A percentile compares a stretch with the other conserved stretches of the same genome.
phyloP scores from a whole-genome alignment of 1,140 invertebrate species.

The Zelostemma sp. region DNA sequence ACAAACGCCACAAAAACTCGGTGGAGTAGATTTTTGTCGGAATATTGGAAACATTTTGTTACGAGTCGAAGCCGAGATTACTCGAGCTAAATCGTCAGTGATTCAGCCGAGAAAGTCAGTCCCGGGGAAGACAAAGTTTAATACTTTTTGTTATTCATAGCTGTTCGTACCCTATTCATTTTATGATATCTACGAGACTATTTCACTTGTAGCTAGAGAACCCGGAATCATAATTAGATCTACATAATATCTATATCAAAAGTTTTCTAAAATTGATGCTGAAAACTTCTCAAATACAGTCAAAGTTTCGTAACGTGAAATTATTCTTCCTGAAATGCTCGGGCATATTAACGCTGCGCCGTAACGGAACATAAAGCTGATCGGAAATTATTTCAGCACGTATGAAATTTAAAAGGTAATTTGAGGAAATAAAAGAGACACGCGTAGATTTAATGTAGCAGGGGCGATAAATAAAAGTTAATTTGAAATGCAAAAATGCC shows the following conservation, averaged over 20 bases:
- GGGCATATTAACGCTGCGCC: background rate
- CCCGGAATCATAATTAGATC: constrained; percentile 51
- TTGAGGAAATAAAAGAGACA: no score
- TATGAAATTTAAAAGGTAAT: background rate
- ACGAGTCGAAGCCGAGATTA: background rate
- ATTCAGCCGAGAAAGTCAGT: constrained; percentile 41
- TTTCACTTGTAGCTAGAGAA: constrained; percentile 46
- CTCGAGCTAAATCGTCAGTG: constrained; percentile 20
- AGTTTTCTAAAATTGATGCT: constrained; percentile 44
- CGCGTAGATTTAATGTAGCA: background rate
- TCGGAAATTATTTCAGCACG: background rate
- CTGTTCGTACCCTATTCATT: constrained; percentile 48
- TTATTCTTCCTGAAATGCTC: background rate
- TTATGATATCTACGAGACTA: constrained; percentile 45
- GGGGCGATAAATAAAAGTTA: background rate
- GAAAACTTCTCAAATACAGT: constrained; percentile 39
- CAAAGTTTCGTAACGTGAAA: background rate
- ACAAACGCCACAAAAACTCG: no score
- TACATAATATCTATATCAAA: constrained; percentile 49
- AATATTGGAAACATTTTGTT: no score
- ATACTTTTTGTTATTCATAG: constrained; percentile 48
- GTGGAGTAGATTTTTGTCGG: no score
- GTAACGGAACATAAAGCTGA: background rate
- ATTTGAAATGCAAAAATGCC: background rate
- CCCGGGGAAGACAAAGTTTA: constrained; percentile 42